Evolutionary conservation across 2,888 invertebrate genomes (phyloP).

Genomic region (Julus scanicus): DNA sequence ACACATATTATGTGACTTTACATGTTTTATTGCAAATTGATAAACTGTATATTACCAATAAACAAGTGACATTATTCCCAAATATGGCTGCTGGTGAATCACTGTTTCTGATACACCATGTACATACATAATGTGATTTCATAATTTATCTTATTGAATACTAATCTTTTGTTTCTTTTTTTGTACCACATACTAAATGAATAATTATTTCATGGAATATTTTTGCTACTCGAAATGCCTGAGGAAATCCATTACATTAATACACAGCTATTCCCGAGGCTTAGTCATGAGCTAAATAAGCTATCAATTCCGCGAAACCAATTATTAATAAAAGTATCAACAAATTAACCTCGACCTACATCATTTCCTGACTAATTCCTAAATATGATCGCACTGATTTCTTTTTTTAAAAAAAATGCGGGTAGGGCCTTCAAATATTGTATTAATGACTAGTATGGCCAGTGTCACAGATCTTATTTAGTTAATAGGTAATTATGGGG

Average conservation of each 20-base stretch:
- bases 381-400: background rate
- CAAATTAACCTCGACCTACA: slow-evolving; percentile 27
- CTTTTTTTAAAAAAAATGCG: background rate
- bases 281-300: slow-evolving; percentile 17
- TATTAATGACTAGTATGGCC: background rate
- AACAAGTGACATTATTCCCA: background rate
- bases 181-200: too few species aligned
- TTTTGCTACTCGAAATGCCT: too few species aligned
- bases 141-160: background rate
- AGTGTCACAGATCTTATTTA: background rate
- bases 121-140: background rate
- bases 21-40: too few species aligned
- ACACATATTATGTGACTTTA: too few species aligned
- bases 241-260: background rate
- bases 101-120: background rate
- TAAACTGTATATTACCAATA: too few species aligned
- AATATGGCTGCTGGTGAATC: too few species aligned
- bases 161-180: too few species aligned
- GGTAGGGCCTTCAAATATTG: background rate
- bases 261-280: background rate
- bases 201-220: too few species aligned
- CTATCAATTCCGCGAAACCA: slow-evolving; percentile 2
- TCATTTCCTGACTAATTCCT: slow-evolving; percentile 15
- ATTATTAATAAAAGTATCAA: background rate
- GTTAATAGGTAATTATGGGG: background rate